phyloP scores from a whole-genome alignment of 2,797 vertebrate species.

The Epinephelus coioides region DNA sequence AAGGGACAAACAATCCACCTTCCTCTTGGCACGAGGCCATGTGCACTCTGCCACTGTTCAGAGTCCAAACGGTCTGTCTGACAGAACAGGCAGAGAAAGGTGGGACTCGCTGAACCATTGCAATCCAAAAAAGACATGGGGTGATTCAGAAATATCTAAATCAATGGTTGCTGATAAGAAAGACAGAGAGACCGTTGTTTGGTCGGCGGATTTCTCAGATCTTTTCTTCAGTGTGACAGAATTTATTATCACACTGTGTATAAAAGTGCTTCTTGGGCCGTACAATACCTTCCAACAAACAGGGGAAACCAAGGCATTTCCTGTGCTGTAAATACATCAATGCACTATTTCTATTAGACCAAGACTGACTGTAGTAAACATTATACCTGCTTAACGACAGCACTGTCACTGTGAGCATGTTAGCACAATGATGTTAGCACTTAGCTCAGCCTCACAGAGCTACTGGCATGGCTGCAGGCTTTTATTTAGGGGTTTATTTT shows the following conservation, averaged over 20 bases:
- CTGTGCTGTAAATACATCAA: slow-evolving; percentile 37
- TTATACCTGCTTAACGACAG: no score
- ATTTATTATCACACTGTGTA: slow-evolving; percentile 52
- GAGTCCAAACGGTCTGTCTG: slow-evolving; percentile 73
- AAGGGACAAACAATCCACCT: slow-evolving; percentile 78
- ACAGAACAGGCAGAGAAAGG: slow-evolving; percentile 61
- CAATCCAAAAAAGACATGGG: slow-evolving; percentile 54
- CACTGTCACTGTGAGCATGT: no score
- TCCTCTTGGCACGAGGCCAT: slow-evolving; percentile 81
- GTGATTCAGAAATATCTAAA: slow-evolving; percentile 65
- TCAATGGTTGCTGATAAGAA: slow-evolving; percentile 46
- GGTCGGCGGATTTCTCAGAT: slow-evolving; percentile 19
- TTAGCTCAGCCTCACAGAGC: neutral
- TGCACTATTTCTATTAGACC: slow-evolving; percentile 29
- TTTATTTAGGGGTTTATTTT: neutral
- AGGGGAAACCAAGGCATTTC: slow-evolving; percentile 51
- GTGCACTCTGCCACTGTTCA: slow-evolving; percentile 75
- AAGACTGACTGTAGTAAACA: no score
- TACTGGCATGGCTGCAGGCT: neutral
- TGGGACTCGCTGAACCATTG: slow-evolving; percentile 58
- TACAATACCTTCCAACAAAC: slow-evolving; percentile 51
- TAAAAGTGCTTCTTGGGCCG: slow-evolving; percentile 27
- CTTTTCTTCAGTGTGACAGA: slow-evolving; percentile 51
- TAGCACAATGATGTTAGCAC: no score
- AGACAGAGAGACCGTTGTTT: slow-evolving; percentile 1